A percentile compares a stretch with the other conserved stretches of the same genome.
phyloP scores from a whole-genome alignment of 2,888 invertebrate genomes.

The Thymelicus lineola region DNA sequence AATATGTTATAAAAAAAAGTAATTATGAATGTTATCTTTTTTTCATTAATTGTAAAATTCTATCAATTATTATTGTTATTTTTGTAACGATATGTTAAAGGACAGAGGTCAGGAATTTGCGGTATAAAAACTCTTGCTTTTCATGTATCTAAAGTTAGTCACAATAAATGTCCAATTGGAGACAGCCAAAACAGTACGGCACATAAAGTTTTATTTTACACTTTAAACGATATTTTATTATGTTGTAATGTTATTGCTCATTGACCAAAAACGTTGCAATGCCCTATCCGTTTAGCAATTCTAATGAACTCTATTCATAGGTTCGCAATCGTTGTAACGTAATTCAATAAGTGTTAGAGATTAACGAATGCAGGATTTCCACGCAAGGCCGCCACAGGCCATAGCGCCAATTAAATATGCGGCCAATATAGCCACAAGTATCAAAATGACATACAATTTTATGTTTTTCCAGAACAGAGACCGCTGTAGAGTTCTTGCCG shows the following conservation, averaged over 20 bases:
- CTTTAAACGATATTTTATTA: too few species aligned
- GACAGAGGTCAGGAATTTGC: too few species aligned
- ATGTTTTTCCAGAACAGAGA: conserved; percentile 97
- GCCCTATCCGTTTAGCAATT: background rate
- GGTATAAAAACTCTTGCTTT: too few species aligned
- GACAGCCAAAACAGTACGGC: too few species aligned
- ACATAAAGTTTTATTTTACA: too few species aligned
- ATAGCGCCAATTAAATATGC: conserved; percentile 94
- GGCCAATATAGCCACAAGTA: conserved; percentile 88
- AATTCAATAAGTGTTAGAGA: conserved; percentile 32
- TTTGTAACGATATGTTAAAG: conserved; percentile 1
- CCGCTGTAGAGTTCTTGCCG: conserved; percentile 93
- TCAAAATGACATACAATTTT: conserved; percentile 91
- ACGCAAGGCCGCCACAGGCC: conserved; percentile 93
- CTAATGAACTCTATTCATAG: background rate
- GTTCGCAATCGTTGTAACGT: conserved; percentile 30
- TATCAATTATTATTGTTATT: background rate
- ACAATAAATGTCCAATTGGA: too few species aligned
- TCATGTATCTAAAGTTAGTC: too few species aligned
- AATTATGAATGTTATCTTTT: too few species aligned
- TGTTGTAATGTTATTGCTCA: background rate
- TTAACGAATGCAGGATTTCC: conserved; percentile 88
- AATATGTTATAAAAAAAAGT: too few species aligned
- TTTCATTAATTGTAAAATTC: background rate
- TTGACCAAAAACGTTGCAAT: background rate